phyloP scores from a whole-genome alignment of 2,113 vertebrate species.

The Larimichthys crocea region DNA sequence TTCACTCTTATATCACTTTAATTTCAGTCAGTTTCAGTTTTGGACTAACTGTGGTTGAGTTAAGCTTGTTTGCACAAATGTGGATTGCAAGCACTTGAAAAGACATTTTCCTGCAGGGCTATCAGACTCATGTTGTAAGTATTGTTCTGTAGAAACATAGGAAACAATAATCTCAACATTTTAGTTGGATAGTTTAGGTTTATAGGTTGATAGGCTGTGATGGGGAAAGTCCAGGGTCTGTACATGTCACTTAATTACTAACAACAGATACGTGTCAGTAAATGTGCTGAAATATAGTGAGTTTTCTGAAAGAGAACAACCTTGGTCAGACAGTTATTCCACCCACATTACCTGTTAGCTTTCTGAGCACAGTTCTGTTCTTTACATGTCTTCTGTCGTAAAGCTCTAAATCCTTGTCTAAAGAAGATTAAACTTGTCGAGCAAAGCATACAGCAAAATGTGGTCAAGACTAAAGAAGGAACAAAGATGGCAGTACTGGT shows the following conservation, averaged over 20 bases:
- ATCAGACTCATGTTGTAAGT: constrained; percentile 52
- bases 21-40: constrained; percentile 1
- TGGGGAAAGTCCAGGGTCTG: background rate
- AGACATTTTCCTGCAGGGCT: background rate
- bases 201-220: background rate
- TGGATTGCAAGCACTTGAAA: constrained; percentile 8
- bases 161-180: background rate
- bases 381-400: constrained; percentile 42
- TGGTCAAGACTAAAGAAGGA: constrained; percentile 32
- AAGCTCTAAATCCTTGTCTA: constrained; percentile 52
- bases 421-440: constrained; percentile 63
- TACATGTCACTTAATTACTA: background rate
- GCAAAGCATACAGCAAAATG: constrained; percentile 27
- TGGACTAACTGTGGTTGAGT: background rate
- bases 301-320: constrained; percentile 10
- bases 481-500: constrained; percentile 17
- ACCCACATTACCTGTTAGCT: constrained; percentile 32
- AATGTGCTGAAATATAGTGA: constrained; percentile 15
- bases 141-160: background rate
- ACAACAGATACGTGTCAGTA: background rate
- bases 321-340: constrained; percentile 6
- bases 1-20: constrained; percentile 20
- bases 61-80: constrained; percentile 8
- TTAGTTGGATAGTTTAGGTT: background rate
- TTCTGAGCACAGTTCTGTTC: constrained; percentile 27